Base-by-base conservation (phyloP, 2,888 invertebrate species). In the Scaptomyza flava region DNA sequence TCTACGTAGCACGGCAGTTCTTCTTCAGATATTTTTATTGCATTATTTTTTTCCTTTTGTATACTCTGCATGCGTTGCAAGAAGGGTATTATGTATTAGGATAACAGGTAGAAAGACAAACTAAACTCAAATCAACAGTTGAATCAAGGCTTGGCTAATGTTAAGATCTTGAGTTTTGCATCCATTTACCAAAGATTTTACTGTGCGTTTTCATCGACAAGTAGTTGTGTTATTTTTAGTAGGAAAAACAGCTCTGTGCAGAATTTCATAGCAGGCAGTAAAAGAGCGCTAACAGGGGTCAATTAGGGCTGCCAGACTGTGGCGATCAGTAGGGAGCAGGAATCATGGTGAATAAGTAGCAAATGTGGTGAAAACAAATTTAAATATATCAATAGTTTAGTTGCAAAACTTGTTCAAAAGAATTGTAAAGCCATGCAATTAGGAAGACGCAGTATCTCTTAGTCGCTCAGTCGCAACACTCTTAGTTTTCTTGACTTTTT, bases 1-100 rank as follows among this genome's bases (percentile, higher is more conserved):
- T 50, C 59, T 72, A 86, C 81, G 82, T 82, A 82, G 87, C 82
- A 82, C 82, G 78, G 82, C 82, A 82, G 86, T 67, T 74, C 74
- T 53, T 34, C 46, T 68, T 38, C 41, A 50, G 31, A 17, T 31
- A 51, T 41, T 54, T 12, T 38, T 36, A 36, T 36, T 14, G 17
- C 17, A 17, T 38, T 14, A n/a, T 36, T 36, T 36, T 38, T 38
- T 14, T 1, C 7, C 2, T 7, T 34, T 34, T 6, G 14, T 38
- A 38, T 38, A 38, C 38, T 14, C 38, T 38, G 14, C 9, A 31
- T 2, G 9, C 7, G 31, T 9, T 31, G 9, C 2, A 31, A 31
- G 9, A 0, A 5, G 17, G 47, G 1, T 17, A 12, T 7, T 12
- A 17, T 17, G 23, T 23, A 23, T 3, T 6, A 47, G 8, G 31